phyloP scores from a whole-genome alignment of 1,140 invertebrate species.

The Trichonephila clavipes region DNA sequence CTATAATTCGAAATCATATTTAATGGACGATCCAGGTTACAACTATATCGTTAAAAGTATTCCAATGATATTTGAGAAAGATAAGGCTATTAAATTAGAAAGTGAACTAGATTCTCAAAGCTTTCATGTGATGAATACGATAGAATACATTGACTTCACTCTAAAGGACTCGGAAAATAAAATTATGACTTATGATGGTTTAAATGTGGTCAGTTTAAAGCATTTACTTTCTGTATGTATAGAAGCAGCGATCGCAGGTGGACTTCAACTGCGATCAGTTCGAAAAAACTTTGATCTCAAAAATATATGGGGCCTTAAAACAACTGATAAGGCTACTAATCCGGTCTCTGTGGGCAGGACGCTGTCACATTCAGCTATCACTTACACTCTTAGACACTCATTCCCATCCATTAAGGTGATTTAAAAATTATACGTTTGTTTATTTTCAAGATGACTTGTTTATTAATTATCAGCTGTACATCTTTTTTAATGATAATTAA shows the following conservation, averaged over 20 bases:
- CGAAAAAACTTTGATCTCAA: constrained; percentile 83
- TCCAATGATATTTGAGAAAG: too few species aligned
- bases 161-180: not conserved
- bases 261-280: constrained; percentile 87
- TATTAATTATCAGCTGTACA: too few species aligned
- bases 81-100: too few species aligned
- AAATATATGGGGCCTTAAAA: constrained; percentile 80
- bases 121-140: too few species aligned
- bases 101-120: too few species aligned
- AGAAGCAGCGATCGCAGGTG: constrained; percentile 89
- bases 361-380: not conserved
- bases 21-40: too few species aligned
- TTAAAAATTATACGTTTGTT: too few species aligned
- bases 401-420: constrained; percentile 19
- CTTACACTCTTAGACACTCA: not conserved
- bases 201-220: constrained; percentile 84
- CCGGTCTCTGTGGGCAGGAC: not conserved
- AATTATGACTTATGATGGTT: not conserved
- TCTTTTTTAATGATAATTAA: too few species aligned
- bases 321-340: not conserved
- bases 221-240: constrained; percentile 89
- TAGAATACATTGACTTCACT: too few species aligned
- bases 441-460: too few species aligned
- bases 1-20: too few species aligned
- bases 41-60: too few species aligned